These are phyloP conservation scores for Caenorhabditis japonica DNA, from an alignment of 2,888 invertebrate genomes.

Conservation along the genomic window DNA sequence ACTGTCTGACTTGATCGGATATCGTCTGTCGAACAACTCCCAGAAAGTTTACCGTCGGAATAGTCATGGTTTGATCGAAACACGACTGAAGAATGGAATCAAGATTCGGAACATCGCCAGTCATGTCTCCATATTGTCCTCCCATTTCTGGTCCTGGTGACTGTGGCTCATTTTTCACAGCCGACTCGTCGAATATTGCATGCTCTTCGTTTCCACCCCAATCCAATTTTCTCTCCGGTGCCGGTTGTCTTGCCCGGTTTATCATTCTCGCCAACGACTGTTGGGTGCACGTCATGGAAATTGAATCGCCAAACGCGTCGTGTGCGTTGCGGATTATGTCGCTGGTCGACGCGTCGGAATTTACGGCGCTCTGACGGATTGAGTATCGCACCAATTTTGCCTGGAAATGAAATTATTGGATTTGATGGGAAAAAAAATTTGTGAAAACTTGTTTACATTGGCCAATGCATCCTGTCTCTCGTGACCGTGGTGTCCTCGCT, in stretches of 20 bases:
- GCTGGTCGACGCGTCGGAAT: slow-evolving; percentile 1
- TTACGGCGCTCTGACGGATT: neutral
- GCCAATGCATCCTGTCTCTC: slow-evolving; percentile 4
- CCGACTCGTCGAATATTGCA: too few relatives aligned
- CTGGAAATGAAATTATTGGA: neutral
- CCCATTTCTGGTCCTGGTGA: too few relatives aligned
- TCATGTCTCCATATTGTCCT: too few relatives aligned
- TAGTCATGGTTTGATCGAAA: neutral
- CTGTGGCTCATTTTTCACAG: too few relatives aligned
- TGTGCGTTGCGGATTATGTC: neutral
- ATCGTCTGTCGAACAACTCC: neutral
- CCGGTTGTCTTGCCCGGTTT: too few relatives aligned
- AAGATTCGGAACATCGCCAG: too few relatives aligned
- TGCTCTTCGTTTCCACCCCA: too few relatives aligned
- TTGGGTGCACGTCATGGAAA: too few relatives aligned
- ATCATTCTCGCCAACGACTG: too few relatives aligned
- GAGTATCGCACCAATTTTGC: slow-evolving; percentile 5
- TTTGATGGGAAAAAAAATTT: neutral
- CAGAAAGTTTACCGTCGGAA: neutral
- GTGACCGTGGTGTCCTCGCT: slow-evolving; percentile 1
- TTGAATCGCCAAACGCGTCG: neutral
- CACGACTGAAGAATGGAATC: neutral
- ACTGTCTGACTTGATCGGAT: too few relatives aligned
- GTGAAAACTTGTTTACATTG: neutral
- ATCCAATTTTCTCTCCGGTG: too few relatives aligned